Conservation (phyloP, 2,888 invertebrate genomes). For the Augiades crinisus region DNA sequence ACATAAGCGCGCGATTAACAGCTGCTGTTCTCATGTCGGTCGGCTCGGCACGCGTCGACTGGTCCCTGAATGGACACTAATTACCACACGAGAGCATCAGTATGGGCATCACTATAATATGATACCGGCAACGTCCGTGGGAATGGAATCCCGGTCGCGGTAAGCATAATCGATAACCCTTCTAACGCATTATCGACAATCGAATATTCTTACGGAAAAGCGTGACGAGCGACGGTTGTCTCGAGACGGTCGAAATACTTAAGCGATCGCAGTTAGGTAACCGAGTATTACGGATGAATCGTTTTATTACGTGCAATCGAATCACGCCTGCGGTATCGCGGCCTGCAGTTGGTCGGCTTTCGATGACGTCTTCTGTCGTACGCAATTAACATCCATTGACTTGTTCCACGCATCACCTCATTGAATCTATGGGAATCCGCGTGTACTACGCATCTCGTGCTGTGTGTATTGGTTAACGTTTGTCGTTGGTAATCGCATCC, state of each 20-base stretch:
- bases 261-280: slow-evolving; percentile 57
- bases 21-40: slow-evolving; percentile 47
- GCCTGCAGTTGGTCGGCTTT: slow-evolving; percentile 35
- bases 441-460: slow-evolving; percentile 19
- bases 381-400: slow-evolving; percentile 66
- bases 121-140: slow-evolving; percentile 52
- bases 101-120: slow-evolving; percentile 47
- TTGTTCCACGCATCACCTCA: slow-evolving; percentile 45
- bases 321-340: slow-evolving; percentile 19
- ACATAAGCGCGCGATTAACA: slow-evolving; percentile 40
- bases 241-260: slow-evolving; percentile 38
- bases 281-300: slow-evolving; percentile 55
- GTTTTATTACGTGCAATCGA: slow-evolving; percentile 50
- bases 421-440: slow-evolving; percentile 42
- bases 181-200: slow-evolving; percentile 39
- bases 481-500: slow-evolving; percentile 40
- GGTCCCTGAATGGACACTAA: slow-evolving; percentile 63
- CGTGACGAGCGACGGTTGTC: slow-evolving; percentile 38
- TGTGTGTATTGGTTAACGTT: slow-evolving; percentile 28
- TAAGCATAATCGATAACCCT: slow-evolving; percentile 35
- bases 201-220: slow-evolving; percentile 41
- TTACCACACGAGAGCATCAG: slow-evolving; percentile 57
- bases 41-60: slow-evolving; percentile 62
- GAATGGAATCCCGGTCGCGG: slow-evolving; percentile 50
- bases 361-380: slow-evolving; percentile 52